phyloP scores from a whole-genome alignment of 2,797 vertebrate genomes.

The Schizothorax lantsangensis region DNA sequence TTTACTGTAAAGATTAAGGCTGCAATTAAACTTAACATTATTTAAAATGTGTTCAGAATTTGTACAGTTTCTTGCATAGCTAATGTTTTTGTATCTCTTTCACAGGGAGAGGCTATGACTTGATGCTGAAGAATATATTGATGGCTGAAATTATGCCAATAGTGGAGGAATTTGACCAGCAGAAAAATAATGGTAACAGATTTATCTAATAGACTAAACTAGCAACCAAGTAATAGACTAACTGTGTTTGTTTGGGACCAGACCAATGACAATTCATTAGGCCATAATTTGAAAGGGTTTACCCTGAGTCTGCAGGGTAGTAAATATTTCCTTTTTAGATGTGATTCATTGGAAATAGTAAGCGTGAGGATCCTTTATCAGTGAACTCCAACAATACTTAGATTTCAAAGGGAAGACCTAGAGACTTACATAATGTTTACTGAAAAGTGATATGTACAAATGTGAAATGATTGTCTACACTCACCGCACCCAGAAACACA shows the following conservation, averaged over 20 bases:
- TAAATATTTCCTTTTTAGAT: background rate
- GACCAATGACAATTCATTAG: background rate
- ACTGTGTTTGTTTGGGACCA: background rate
- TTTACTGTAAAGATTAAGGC: background rate
- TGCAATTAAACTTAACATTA: background rate
- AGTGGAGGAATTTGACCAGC: slow-evolving; percentile 68
- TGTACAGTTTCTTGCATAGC: background rate
- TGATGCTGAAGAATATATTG: slow-evolving; percentile 71
- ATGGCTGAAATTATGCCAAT: slow-evolving; percentile 69
- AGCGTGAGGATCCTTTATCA: background rate
- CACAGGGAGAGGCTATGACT: slow-evolving; percentile 72
- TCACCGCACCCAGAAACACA: background rate
- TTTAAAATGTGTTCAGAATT: background rate
- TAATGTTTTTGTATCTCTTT: slow-evolving; percentile 41
- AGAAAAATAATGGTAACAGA: slow-evolving; percentile 58
- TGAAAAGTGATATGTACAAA: slow-evolving; percentile 2
- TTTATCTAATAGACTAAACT: slow-evolving; percentile 2
- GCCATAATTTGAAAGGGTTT: background rate
- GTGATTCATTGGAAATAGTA: background rate
- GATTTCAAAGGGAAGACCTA: background rate
- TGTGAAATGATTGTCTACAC: background rate
- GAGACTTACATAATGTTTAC: background rate
- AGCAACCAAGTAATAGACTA: background rate
- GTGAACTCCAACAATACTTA: background rate
- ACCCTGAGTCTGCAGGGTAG: too few species aligned